Evolutionary conservation across 2,797 vertebrate species (phyloP).

Genomic region (Cheirogaleus major): DNA sequence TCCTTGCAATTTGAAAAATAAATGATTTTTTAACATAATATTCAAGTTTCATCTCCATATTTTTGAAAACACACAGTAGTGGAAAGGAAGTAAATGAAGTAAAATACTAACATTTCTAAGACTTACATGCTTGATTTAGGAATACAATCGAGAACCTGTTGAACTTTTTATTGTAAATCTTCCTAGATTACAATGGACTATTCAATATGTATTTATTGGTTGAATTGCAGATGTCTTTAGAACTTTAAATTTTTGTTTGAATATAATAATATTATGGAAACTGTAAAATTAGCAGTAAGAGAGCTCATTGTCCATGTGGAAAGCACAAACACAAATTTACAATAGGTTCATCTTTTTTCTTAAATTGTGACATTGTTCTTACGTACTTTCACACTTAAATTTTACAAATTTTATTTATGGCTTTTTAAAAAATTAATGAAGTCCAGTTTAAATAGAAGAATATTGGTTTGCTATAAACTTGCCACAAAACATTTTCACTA

Average conservation of each 20-base stretch:
- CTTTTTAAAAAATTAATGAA: slow-evolving; percentile 40
- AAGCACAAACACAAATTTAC: slow-evolving; percentile 25
- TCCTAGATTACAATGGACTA: neutral
- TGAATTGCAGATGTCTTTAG: slow-evolving; percentile 20
- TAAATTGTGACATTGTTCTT: neutral
- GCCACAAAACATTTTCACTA: neutral
- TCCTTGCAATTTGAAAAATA: slow-evolving; percentile 37
- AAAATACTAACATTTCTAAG: slow-evolving; percentile 50
- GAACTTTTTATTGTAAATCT: slow-evolving; percentile 44
- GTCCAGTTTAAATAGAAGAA: slow-evolving; percentile 2
- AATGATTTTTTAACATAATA: neutral
- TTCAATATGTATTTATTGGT: slow-evolving; percentile 6
- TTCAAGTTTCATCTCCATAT: neutral
- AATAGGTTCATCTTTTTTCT: neutral
- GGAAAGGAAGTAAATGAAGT: neutral
- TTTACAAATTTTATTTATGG: slow-evolving; percentile 37
- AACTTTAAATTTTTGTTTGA: slow-evolving; percentile 52
- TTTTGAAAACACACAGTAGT: neutral
- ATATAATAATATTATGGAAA: neutral
- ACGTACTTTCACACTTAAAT: slow-evolving; percentile 16
- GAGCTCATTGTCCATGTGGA: neutral
- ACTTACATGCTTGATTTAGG: neutral
- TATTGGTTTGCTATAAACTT: neutral
- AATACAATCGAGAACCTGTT: slow-evolving; percentile 33
- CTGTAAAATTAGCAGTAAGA: slow-evolving; percentile 41